Base-by-base conservation (phyloP, 2,888 invertebrate genomes). In the Nomada fabriciana region DNA sequence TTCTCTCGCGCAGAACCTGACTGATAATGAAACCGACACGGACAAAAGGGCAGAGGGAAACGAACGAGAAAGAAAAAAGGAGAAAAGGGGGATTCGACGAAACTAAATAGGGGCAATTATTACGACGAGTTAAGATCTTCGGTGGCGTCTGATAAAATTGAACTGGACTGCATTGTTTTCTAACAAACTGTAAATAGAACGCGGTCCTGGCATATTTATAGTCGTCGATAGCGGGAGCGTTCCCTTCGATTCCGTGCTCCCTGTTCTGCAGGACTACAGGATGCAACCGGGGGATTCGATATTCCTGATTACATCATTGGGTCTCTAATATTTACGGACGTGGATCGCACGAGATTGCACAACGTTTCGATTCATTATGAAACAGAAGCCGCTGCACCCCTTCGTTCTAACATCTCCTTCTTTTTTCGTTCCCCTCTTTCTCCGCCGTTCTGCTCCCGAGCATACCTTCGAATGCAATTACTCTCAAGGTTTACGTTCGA, bases 101-200 rank as follows among this genome's bases (percentile, higher is more conserved):
- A 63, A 52, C 60, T 57, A 81, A 85, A 84, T 76, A 69, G 76
- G 71, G 76, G 61, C 79, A 82, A 83, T 87, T 85, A 87, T 71
- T 80, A 73, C 57, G 60, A n/a, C n/a, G n/a, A n/a, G n/a, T n/a
- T n/a, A n/a, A n/a, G 43, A 5, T 36, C 20, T 25, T 25, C 59
- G 55, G 59, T 43, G 10, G 69, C 61, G 47, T 43, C 64, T 50
- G 76, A 64, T 73, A 71, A 63, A 78, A 80, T 82, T 79, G 60
- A 81, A 83, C 82, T 79, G 76, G 67, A 20, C 60, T 20, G 47
- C 68, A 80, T 82, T 87, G 80, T 86, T 82, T 68, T n/a, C 55
- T 69, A 77, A 82, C 86, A 77, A 76, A 72, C 80, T 80, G 85
- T 77, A 80, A 87, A 80, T 70, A 61, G 87, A 65, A 80, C 76